These are phyloP conservation scores for Linhomoeus sp. DNA, from an alignment of 2,888 invertebrate genomes.

Conservation along the genomic window DNA sequence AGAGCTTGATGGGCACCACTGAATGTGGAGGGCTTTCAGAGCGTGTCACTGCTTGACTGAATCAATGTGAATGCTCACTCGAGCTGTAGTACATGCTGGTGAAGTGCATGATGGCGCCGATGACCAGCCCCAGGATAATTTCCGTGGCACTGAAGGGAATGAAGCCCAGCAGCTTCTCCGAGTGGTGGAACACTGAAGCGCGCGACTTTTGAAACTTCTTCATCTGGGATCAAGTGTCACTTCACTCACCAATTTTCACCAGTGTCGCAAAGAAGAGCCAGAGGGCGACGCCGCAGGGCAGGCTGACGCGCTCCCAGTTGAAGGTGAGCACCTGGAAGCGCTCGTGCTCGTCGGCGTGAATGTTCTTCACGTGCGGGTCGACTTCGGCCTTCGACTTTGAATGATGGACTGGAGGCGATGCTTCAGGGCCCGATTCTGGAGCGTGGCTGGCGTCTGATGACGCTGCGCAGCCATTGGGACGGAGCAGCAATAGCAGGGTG, in stretches of 20 bases:
- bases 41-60: too few species aligned
- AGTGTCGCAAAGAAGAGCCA: constrained; percentile 89
- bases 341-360: constrained; percentile 16
- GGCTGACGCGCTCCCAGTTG: constrained; percentile 65
- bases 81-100: constrained; percentile 8
- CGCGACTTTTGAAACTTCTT: not conserved
- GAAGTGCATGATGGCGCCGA: constrained; percentile 60
- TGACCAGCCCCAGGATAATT: constrained; percentile 66
- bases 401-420: too few species aligned
- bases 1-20: constrained; percentile 44
- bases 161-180: not conserved
- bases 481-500: too few species aligned
- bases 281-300: constrained; percentile 73
- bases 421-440: not conserved
- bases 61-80: not conserved
- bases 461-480: not conserved
- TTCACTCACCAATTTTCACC: constrained; percentile 74
- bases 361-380: too few species aligned
- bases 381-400: too few species aligned
- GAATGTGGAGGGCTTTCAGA: not conserved
- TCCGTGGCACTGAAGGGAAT: not conserved
- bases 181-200: constrained; percentile 1
- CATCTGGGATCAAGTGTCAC: not conserved
- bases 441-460: not conserved
- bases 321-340: constrained; percentile 56